A percentile compares a stretch with the other conserved stretches of the same genome.
phyloP scores from a whole-genome alignment of 1,140 invertebrate genomes.

The Ptiloglossa arizonensis region DNA sequence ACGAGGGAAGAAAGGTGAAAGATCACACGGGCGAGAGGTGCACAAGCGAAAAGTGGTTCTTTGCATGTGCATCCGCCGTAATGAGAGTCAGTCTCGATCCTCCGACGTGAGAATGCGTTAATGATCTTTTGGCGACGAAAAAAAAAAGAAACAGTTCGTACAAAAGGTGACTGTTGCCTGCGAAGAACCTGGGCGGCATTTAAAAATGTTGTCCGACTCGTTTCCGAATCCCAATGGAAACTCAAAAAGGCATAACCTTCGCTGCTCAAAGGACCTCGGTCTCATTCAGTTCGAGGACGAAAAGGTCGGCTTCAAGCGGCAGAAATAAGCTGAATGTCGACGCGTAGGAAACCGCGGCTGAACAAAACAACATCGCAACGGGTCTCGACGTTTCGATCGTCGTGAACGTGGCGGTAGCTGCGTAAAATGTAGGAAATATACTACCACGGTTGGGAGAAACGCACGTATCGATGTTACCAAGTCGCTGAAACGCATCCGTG shows the following conservation, averaged over 20 bases:
- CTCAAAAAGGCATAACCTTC: not conserved
- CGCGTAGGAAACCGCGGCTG: not conserved
- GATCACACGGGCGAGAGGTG: slow-evolving; percentile 51
- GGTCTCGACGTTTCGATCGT: too few relatives aligned
- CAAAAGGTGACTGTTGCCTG: not conserved
- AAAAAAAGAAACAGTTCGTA: too few relatives aligned
- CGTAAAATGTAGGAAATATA: too few relatives aligned
- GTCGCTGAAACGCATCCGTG: too few relatives aligned
- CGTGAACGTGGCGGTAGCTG: too few relatives aligned
- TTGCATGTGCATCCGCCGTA: slow-evolving; percentile 53
- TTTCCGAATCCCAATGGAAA: not conserved
- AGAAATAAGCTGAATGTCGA: not conserved
- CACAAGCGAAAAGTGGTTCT: slow-evolving; percentile 65
- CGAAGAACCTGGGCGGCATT: not conserved
- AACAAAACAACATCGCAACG: too few relatives aligned
- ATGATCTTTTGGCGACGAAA: slow-evolving; percentile 13
- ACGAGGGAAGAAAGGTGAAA: slow-evolving; percentile 51
- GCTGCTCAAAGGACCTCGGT: not conserved
- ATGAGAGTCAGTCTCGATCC: slow-evolving; percentile 55
- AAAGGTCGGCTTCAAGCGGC: too few relatives aligned
- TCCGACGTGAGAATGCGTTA: slow-evolving; percentile 57
- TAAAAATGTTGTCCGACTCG: not conserved
- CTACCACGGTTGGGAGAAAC: too few relatives aligned
- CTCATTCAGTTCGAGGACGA: too few relatives aligned
- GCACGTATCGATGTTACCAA: too few relatives aligned